Evolutionary conservation across 1,140 invertebrate genomes (phyloP).

Genomic region (Lepidurus packardi): DNA sequence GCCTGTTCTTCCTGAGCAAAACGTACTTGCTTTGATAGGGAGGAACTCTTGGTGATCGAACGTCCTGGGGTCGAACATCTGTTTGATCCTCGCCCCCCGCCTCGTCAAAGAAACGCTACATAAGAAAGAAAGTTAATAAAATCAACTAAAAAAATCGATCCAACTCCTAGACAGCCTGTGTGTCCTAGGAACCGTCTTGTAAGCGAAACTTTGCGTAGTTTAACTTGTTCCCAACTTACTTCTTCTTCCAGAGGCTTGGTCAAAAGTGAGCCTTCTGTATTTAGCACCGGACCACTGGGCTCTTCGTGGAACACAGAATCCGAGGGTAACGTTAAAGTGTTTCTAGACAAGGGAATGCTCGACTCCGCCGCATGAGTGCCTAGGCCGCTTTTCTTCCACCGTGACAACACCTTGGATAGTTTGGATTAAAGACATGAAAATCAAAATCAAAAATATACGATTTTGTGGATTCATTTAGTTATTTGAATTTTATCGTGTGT

Average conservation of each 20-base stretch:
- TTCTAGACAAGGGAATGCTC: not conserved
- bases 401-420: not conserved
- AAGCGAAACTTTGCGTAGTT: not conserved
- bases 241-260: not conserved
- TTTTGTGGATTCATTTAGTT: no score
- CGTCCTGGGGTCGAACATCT: not conserved
- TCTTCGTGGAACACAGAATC: not conserved
- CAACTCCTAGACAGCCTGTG: not conserved
- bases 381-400: not conserved
- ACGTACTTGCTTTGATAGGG: conserved; percentile 2
- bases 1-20: not conserved
- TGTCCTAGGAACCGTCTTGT: not conserved
- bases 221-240: not conserved
- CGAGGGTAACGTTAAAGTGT: not conserved
- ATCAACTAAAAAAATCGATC: not conserved
- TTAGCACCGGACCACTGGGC: not conserved
- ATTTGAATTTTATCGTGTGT: no score
- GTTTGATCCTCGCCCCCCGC: not conserved
- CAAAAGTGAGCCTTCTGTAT: not conserved
- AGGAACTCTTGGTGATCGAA: not conserved
- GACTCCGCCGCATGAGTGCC: not conserved
- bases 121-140: not conserved
- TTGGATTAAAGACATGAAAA: no score
- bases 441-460: no score
- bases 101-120: not conserved